These are phyloP conservation scores for Serinus canaria DNA, from an alignment of 2,113 vertebrate genomes.

Conservation along the genomic window DNA sequence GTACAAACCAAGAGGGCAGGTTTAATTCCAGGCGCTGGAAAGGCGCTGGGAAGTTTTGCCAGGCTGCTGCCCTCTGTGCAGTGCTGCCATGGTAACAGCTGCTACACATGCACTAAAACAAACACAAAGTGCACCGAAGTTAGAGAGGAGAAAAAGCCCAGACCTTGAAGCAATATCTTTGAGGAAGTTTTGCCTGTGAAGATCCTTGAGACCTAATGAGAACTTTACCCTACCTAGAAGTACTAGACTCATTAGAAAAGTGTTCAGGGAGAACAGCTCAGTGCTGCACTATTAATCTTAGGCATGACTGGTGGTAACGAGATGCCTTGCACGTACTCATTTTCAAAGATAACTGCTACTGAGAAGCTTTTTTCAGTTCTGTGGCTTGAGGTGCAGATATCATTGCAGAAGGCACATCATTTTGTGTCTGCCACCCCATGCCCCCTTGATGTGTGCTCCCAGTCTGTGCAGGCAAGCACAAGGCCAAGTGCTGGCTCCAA, in stretches of 20 bases:
- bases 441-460: neutral
- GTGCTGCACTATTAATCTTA: constrained; percentile 17
- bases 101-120: neutral
- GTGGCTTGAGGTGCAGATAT: neutral
- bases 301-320: constrained; percentile 2
- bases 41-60: constrained; percentile 11
- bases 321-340: neutral
- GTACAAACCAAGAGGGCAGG: neutral
- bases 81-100: constrained; percentile 49
- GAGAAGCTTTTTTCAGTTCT: neutral
- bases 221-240: constrained; percentile 22
- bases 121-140: constrained; percentile 20
- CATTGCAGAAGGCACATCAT: neutral
- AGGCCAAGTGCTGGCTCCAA: neutral
- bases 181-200: constrained; percentile 45
- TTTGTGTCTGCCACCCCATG: neutral
- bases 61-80: neutral
- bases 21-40: constrained; percentile 51
- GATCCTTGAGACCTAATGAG: constrained; percentile 28
- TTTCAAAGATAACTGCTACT: constrained; percentile 19
- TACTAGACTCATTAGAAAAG: constrained; percentile 28
- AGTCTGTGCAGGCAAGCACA: neutral
- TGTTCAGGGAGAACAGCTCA: neutral
- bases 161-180: constrained; percentile 12
- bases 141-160: constrained; percentile 14